Conservation (phyloP, 2,113 vertebrate species). For the Hippoglossus stenolepis region DNA sequence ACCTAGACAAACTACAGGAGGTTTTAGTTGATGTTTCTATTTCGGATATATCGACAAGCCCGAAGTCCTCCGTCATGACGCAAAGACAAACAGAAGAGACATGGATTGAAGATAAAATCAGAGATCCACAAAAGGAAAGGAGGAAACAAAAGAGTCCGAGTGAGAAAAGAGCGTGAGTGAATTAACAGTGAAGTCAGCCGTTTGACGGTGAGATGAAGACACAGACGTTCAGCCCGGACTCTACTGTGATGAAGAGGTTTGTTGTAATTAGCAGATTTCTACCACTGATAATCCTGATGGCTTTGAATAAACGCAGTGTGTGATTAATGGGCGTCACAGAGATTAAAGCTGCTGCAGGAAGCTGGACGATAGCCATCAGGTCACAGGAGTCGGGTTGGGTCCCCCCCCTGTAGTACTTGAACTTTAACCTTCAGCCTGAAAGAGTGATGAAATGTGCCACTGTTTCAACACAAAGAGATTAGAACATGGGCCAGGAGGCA, state of each 20-base stretch:
- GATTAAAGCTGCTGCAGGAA: constrained; percentile 41
- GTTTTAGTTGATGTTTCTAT: constrained; percentile 1
- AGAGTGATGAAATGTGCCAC: constrained; percentile 15
- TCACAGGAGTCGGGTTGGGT: constrained; percentile 7
- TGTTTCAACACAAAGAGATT: constrained; percentile 18
- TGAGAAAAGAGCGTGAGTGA: not conserved
- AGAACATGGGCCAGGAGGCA: not conserved
- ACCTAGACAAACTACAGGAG: not conserved
- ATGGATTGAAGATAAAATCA: too few relatives aligned
- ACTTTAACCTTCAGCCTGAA: constrained; percentile 39
- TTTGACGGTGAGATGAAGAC: constrained; percentile 26
- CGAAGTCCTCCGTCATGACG: not conserved
- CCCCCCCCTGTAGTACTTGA: constrained; percentile 7
- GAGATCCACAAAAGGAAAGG: not conserved
- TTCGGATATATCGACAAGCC: not conserved
- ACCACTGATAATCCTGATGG: constrained; percentile 27
- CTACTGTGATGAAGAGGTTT: constrained; percentile 17
- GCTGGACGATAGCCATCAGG: constrained; percentile 37
- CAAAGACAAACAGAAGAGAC: not conserved
- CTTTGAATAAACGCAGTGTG: constrained; percentile 11
- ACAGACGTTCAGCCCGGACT: not conserved
- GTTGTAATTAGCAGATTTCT: constrained; percentile 1
- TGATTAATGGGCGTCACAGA: not conserved
- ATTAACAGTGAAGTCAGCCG: not conserved
- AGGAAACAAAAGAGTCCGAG: not conserved